Percentiles rank a stretch among this genome's conserved stretches.
These are phyloP conservation scores for Pica pica DNA, from an alignment of 2,113 vertebrate genomes.

Conservation along the genomic window DNA sequence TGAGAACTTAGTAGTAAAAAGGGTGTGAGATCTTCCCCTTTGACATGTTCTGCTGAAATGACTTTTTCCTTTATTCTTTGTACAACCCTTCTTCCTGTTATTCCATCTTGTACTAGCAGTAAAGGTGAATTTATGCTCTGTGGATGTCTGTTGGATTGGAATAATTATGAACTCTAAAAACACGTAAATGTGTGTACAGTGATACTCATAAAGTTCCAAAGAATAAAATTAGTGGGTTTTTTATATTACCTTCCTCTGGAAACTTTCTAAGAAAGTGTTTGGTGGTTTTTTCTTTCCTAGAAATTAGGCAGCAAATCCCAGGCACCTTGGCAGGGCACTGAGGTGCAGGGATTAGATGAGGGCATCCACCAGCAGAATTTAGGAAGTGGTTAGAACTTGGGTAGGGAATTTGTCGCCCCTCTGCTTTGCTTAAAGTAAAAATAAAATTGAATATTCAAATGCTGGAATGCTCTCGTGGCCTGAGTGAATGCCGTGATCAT, in stretches of 20 bases:
- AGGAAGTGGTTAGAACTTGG: neutral
- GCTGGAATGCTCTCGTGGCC: neutral
- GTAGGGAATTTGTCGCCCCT: neutral
- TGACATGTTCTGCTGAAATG: neutral
- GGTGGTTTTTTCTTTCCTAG: neutral
- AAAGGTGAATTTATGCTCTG: neutral
- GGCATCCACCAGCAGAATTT: neutral
- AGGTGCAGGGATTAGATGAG: neutral
- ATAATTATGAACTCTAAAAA: neutral
- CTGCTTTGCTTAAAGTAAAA: neutral
- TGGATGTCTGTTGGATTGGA: neutral
- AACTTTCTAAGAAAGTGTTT: neutral
- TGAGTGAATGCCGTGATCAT: neutral
- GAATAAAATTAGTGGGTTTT: neutral
- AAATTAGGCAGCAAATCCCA: neutral
- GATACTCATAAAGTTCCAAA: neutral
- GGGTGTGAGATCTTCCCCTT: constrained; percentile 1
- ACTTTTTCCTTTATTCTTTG: neutral
- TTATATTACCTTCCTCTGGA: neutral
- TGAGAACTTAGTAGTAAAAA: neutral
- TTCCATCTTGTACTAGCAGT: neutral
- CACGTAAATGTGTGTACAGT: neutral
- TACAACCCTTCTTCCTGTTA: neutral
- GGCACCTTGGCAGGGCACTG: neutral
- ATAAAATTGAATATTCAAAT: neutral